phyloP scores from a whole-genome alignment of 2,113 vertebrate genomes.

The Vicugna pacos region DNA sequence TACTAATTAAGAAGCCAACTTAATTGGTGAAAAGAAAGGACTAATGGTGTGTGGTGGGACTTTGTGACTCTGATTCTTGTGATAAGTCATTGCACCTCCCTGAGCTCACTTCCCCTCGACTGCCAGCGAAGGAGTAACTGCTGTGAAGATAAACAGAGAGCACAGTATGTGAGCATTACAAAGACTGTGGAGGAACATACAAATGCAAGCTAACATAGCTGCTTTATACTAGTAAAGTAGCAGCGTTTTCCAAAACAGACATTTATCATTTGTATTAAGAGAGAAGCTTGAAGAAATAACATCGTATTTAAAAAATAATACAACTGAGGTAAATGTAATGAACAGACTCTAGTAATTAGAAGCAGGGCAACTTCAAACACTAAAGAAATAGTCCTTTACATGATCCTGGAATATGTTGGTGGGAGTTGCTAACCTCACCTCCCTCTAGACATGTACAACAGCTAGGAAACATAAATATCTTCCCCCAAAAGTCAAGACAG shows the following conservation, averaged over 20 bases:
- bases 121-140: background rate
- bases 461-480: constrained; percentile 6
- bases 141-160: background rate
- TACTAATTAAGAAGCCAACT: background rate
- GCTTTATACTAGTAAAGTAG: background rate
- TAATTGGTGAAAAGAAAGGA: background rate
- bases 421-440: background rate
- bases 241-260: background rate
- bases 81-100: background rate
- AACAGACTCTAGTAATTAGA: background rate
- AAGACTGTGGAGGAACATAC: background rate
- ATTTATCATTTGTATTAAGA: background rate
- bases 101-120: background rate
- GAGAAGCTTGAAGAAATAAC: background rate
- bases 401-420: background rate
- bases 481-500: background rate
- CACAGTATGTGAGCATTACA: background rate
- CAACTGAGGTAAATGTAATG: background rate
- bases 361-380: background rate
- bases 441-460: background rate
- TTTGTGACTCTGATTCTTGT: background rate
- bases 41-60: no score
- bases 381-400: background rate
- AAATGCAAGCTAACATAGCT: background rate
- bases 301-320: background rate